A percentile compares a stretch with the other conserved stretches of the same genome.
Conservation (phyloP, 2,113 vertebrate genomes). For the Lipophrys pholis region DNA sequence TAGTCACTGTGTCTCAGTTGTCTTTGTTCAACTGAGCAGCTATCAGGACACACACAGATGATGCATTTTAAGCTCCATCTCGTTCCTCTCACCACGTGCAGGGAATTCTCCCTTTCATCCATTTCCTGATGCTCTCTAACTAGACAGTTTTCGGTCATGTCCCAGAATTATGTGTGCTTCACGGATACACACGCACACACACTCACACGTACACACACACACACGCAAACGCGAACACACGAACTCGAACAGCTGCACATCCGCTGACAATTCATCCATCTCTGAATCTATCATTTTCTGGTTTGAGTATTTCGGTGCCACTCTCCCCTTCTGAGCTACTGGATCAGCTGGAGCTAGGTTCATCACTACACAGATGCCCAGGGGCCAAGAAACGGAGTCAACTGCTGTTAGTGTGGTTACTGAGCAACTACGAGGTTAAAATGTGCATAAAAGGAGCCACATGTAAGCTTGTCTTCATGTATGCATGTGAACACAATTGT, state of each 20-base stretch:
- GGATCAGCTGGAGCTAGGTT: conserved; percentile 72
- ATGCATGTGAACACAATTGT: conserved; percentile 28
- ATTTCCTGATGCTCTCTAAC: conserved; percentile 74
- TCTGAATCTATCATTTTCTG: conserved; percentile 68
- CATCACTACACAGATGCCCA: conserved; percentile 64
- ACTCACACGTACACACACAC: background rate
- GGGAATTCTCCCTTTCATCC: conserved; percentile 76
- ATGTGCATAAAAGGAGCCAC: conserved; percentile 54
- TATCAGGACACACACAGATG: conserved; percentile 57
- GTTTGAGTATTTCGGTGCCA: conserved; percentile 58
- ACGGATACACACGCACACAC: conserved; percentile 8
- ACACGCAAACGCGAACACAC: conserved; percentile 12
- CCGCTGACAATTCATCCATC: conserved; percentile 77
- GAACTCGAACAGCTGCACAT: conserved; percentile 71
- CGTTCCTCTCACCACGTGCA: conserved; percentile 54
- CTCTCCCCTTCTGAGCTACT: conserved; percentile 42
- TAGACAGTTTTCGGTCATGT: conserved; percentile 80
- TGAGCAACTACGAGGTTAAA: conserved; percentile 56
- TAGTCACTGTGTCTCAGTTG: conserved; percentile 25
- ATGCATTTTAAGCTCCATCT: conserved; percentile 46
- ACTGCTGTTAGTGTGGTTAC: conserved; percentile 32
- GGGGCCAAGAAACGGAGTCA: conserved; percentile 49
- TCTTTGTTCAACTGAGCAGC: conserved; percentile 66
- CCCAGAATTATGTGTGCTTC: conserved; percentile 71
- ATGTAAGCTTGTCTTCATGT: conserved; percentile 39